Evolutionary conservation across 2,797 vertebrate genomes (phyloP).

Genomic region (Discoglossus pictus): DNA sequence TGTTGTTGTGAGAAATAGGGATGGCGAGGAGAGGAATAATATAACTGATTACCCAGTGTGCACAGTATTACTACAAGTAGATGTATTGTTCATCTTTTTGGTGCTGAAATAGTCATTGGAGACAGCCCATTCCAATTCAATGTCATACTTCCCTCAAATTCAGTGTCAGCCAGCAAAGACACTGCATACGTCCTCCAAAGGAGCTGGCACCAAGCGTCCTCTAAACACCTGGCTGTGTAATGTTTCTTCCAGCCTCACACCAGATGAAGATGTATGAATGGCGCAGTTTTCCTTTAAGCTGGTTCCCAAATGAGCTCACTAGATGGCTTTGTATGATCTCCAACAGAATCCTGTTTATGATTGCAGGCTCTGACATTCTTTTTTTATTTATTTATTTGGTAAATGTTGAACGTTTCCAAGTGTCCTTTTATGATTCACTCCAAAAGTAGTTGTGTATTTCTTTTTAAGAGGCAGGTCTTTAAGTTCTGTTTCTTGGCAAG

Average conservation of each 20-base stretch:
- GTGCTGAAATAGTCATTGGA: conserved; percentile 19
- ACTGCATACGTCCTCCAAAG: conserved; percentile 34
- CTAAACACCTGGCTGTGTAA: conserved; percentile 33
- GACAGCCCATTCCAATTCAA: conserved; percentile 16
- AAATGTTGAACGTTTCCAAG: conserved; percentile 38
- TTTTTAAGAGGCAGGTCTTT: conserved; percentile 15
- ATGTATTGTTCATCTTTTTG: not conserved
- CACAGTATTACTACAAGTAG: no score
- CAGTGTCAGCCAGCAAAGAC: not conserved
- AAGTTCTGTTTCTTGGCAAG: conserved; percentile 5
- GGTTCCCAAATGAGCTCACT: conserved; percentile 43
- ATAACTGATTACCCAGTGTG: no score
- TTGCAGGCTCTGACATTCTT: conserved; percentile 40
- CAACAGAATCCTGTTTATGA: conserved; percentile 31
- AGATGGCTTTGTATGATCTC: conserved; percentile 34
- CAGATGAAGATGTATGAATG: conserved; percentile 43
- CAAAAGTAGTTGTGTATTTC: conserved; percentile 24
- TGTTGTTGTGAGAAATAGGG: no score
- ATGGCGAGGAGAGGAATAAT: no score
- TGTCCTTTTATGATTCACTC: conserved; percentile 23
- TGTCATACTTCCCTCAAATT: no score
- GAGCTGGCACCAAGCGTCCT: conserved; percentile 35
- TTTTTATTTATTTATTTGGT: conserved; percentile 34
- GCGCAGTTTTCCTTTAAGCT: conserved; percentile 43
- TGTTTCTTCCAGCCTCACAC: conserved; percentile 31